phyloP scores from a whole-genome alignment of 2,113 vertebrate genomes.

The Rhombomys opimus region DNA sequence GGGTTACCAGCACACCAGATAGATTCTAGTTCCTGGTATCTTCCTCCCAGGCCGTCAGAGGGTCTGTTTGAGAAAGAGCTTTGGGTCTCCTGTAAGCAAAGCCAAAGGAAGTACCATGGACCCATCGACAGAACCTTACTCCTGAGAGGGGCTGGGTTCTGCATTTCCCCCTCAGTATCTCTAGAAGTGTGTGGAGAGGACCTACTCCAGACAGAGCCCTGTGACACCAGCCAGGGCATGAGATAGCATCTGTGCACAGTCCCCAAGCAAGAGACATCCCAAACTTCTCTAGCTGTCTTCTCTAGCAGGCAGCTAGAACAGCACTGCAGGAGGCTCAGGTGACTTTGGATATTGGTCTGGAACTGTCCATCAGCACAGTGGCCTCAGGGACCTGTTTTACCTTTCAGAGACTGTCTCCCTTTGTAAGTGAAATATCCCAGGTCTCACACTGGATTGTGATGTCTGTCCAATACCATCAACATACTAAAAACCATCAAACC shows the following conservation, averaged over 20 bases:
- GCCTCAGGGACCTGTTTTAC: neutral
- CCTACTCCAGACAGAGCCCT: no score
- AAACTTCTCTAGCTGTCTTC: neutral
- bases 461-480: neutral
- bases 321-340: neutral
- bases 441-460: neutral
- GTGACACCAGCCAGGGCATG: neutral
- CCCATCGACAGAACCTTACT: neutral
- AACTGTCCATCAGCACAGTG: neutral
- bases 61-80: neutral
- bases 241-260: neutral
- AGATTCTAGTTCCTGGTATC: neutral
- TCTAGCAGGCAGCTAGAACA: no score
- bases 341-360: neutral
- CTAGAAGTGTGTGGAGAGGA: neutral
- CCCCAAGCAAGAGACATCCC: neutral
- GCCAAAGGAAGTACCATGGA: neutral
- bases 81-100: neutral
- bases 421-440: neutral
- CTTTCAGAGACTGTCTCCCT: neutral
- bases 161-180: neutral
- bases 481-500: neutral
- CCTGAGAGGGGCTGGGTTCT: neutral
- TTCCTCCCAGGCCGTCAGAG: neutral
- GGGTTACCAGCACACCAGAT: neutral